These are phyloP conservation scores for Melinopterus prodromus DNA, from an alignment of 2,888 invertebrate genomes.

Conservation along the genomic window DNA sequence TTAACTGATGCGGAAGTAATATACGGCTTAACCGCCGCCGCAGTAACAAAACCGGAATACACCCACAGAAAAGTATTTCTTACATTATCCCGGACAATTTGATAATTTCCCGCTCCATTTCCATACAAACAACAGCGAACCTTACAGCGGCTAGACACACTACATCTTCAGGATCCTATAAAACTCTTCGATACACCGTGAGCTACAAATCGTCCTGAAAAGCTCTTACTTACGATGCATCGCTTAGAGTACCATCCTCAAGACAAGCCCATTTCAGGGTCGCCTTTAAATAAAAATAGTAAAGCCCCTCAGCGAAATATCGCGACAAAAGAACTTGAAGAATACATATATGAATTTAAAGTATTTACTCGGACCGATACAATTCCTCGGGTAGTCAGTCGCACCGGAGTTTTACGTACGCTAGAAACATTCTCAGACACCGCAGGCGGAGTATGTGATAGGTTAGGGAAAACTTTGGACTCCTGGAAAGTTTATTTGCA, in stretches of 20 bases:
- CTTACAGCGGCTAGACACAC: not conserved
- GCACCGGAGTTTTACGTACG: not conserved
- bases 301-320: not conserved
- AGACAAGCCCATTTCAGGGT: not conserved
- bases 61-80: not conserved
- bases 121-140: not conserved
- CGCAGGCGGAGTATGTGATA: not conserved
- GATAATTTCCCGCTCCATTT: not conserved
- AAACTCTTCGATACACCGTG: not conserved
- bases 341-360: conserved; percentile 25
- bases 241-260: not conserved
- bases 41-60: too few species aligned
- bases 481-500: conserved; percentile 55
- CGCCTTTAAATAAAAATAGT: not conserved
- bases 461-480: conserved; percentile 4
- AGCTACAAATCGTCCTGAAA: not conserved
- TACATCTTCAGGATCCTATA: not conserved
- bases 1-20: too few species aligned
- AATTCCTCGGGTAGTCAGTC: conserved; percentile 10
- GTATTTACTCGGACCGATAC: conserved; percentile 21
- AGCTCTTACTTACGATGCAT: not conserved
- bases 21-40: too few species aligned
- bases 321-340: not conserved
- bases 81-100: not conserved
- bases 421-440: not conserved